A percentile compares a stretch with the other conserved stretches of the same genome.
Conservation (phyloP, 2,113 vertebrate species). For the Falco punctatus region DNA sequence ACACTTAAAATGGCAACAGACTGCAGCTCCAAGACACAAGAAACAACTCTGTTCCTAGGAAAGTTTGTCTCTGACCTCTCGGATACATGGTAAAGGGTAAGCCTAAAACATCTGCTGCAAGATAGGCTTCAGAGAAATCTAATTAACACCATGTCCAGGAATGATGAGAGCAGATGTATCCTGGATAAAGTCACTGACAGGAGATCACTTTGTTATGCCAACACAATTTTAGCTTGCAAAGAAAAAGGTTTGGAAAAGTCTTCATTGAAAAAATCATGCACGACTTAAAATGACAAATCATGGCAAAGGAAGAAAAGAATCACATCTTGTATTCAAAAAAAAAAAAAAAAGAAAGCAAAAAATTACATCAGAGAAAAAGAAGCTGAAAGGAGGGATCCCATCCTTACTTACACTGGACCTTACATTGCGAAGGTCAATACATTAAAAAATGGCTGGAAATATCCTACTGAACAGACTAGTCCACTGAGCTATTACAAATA, state of each 20-base stretch:
- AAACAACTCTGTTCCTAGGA: background rate
- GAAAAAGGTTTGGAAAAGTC: background rate
- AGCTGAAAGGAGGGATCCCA: background rate
- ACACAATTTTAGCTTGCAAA: background rate
- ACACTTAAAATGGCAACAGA: background rate
- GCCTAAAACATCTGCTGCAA: conserved; percentile 40
- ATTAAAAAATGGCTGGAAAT: background rate
- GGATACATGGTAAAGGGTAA: background rate
- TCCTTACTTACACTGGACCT: background rate
- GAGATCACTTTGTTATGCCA: conserved; percentile 29
- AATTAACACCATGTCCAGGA: conserved; percentile 27
- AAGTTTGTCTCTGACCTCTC: background rate
- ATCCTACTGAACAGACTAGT: background rate
- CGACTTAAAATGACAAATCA: background rate
- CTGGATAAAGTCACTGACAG: conserved; percentile 19
- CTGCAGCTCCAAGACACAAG: background rate
- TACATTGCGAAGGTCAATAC: background rate
- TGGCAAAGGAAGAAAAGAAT: background rate
- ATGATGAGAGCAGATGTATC: background rate
- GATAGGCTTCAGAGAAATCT: conserved; percentile 34
- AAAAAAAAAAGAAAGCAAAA: too few relatives aligned
- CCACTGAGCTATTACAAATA: accelerated
- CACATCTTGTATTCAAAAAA: too few relatives aligned
- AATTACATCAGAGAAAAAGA: background rate
- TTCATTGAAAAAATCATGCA: background rate